Evolutionary conservation across 2,113 vertebrate species (phyloP), one percentile per base, ranked within the genome.

Genomic region (Python bivittatus): DNA sequence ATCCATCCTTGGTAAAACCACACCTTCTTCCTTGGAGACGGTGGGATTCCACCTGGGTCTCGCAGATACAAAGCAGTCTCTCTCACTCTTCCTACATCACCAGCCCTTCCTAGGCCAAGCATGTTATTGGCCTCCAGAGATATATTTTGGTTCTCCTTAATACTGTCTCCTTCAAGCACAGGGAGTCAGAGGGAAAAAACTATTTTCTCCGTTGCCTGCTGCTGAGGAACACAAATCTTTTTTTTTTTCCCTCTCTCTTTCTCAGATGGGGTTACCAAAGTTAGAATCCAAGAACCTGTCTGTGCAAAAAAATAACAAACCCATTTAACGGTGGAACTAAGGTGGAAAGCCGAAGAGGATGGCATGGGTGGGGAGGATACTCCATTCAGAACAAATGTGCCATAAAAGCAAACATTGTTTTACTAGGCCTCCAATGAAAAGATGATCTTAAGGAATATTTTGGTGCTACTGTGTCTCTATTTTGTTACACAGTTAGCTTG

Each of bases 151-250:
- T 79, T 79, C 33, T 38, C n/a, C 33, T 38, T 38, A 38, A 79
- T 79, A n/a, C 20, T 7, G n/a, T 33, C 5, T 33, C 68, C 13
- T 79, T 79, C 33, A 79, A 79, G 6, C 15, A 79, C n/a, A 79
- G 33, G 15, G 15, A 79, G 72, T 38, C 0, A 72, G 15, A 38
- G 68, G 1, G 29, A 0, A 0, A 0, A 61, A 27, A 1, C 4
- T 10, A 6, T 27, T n/a, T 68, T 15, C 61, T 15, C 64, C 3
- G 15, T 2, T 33, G 4, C 15, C n/a, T 68, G 29, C n/a, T 38
- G 20, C 68, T 79, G 22, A 79, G 33, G 17, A 33, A 79, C 8
- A 33, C 17, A 22, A 22, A 42, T 79, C 33, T 7, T 0, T 79
- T 79, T 79, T 9, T 17, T 79, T 42, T 38, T 42, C 15, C 7